Evolutionary conservation across 2,797 vertebrate genomes (phyloP), one percentile per base, ranked within the genome.

Genomic region (Pyrocephalus nanus): DNA sequence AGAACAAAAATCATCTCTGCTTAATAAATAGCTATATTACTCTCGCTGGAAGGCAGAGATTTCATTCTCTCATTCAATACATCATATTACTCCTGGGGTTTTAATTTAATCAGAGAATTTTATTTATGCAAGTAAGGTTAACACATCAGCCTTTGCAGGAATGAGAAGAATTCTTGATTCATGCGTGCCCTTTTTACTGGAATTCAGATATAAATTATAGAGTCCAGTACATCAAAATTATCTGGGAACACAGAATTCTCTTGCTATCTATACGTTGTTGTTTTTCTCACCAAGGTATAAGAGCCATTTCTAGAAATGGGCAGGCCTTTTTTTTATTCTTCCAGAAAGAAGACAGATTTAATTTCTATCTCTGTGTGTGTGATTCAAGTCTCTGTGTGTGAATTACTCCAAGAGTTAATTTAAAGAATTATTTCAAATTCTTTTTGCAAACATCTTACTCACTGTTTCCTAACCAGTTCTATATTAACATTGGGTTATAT

Each of bases 71-170:
- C 22, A 64, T 78, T 86, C 72, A 90, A 65, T 83, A 72, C 32
- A 65, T 84, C 66, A 75, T 50, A n/a, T 15, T 48, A 57, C 25
- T 53, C 9, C 40, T 75, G 83, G 12, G 36, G n/a, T 84, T 81
- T 92, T 79, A 40, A 50, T 92, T 95, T 89, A 83, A 90, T 77
- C 18, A 1, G 30, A 85, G 6, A 70, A 40, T 80, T 80, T 93
- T 77, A 64, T 93, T 91, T 73, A 88, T 85, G 47, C 38, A 77
- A 83, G 26, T 3, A 79, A 89, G 57, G 90, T 76, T 88, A 96
- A 61, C 50, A 62, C 19, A 58, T 86, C 27, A 74, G 20, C 20
- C 27, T 57, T 75, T 81, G 15, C 55, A 87, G 5, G 13, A 80
- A 32, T 71, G 27, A 79, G 47, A 65, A 77, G 11, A 96, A 91